Evolutionary conservation across 2,113 vertebrate genomes (phyloP), one percentile per base, ranked within the genome.

Genomic region (Poecilia latipinna): DNA sequence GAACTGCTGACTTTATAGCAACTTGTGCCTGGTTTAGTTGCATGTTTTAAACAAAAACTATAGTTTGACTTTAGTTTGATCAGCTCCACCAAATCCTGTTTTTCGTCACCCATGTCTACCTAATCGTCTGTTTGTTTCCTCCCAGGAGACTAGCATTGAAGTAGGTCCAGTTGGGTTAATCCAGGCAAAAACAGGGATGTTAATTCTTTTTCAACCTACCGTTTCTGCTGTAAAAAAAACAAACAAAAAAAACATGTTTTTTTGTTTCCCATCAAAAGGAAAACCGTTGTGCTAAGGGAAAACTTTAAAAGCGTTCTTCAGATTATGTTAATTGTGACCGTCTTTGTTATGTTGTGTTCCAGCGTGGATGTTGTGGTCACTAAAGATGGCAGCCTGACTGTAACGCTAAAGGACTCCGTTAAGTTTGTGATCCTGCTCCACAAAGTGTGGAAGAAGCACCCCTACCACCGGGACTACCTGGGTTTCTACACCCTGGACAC

Each of bases 351-450:
- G 75, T 67, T 79, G 44, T 77, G 69, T 74, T 66, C 69, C 87
- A 99, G 98, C 66, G 72, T 99, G 80, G 95, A 94, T 35, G 74
- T 99, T 82, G 81, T 75, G 24, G 89, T 98, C 77, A 94, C 89
- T 61, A 96, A 92, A 13, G 95, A 95, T 65, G 93, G 91, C 70
- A 96, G 94, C 80, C 82, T 98, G 61, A 90, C 93, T 11, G 79
- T 98, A 10, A 94, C 93, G 65, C 92, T 99, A 64, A 96, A 89
- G 83, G 94, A 94, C 17, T 94, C 96, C 1, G 92, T 90, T 57
- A 96, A 94, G 70, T 99, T 99, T 94, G 93, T 96, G 73, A 91
- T 99, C 64, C 75, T 99, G 86, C 88, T 99, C 57, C 98, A 99
- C 87, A 94, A 96, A 90, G 94, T 96, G 24, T 97, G 96, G 97